Conservation (phyloP, 2,888 invertebrate species). For the Meandrusa payeni region DNA sequence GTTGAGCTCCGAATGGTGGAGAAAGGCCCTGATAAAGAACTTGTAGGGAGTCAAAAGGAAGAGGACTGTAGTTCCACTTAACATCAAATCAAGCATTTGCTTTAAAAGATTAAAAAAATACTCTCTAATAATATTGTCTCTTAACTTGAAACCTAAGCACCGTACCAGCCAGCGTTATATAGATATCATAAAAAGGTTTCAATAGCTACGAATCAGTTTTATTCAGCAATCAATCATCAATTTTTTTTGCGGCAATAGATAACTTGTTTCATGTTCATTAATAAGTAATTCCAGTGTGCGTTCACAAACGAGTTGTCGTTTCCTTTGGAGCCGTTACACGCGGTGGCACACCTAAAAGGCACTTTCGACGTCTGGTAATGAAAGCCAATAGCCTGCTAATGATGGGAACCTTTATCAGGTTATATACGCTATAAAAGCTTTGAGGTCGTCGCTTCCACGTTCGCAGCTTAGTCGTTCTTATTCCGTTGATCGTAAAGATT, state of each 20-base stretch:
- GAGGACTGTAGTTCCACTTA: too few species aligned
- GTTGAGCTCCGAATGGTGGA: too few species aligned
- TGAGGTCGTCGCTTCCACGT: not conserved
- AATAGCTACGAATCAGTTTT: constrained; percentile 1
- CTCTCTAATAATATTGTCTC: too few species aligned
- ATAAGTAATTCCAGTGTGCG: constrained; percentile 19
- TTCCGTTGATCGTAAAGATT: not conserved
- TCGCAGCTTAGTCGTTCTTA: not conserved
- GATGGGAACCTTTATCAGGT: constrained; percentile 19
- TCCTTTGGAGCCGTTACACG: constrained; percentile 13
- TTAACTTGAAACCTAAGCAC: too few species aligned
- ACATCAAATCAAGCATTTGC: too few species aligned
- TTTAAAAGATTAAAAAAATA: too few species aligned
- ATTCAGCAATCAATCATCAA: constrained; percentile 13
- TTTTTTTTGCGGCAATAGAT: constrained; percentile 14
- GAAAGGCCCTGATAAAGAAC: too few species aligned
- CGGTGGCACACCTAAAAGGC: constrained; percentile 18
- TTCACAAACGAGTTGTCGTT: constrained; percentile 20
- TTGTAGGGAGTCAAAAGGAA: too few species aligned
- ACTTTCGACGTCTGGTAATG: constrained; percentile 23
- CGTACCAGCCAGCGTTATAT: too few species aligned
- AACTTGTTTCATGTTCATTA: constrained; percentile 15
- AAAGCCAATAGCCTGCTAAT: constrained; percentile 21
- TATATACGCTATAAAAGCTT: constrained; percentile 14
- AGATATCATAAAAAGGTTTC: not conserved